Evolutionary conservation across 2,888 invertebrate genomes (phyloP).

Genomic region (Himalopsyche anomala): DNA sequence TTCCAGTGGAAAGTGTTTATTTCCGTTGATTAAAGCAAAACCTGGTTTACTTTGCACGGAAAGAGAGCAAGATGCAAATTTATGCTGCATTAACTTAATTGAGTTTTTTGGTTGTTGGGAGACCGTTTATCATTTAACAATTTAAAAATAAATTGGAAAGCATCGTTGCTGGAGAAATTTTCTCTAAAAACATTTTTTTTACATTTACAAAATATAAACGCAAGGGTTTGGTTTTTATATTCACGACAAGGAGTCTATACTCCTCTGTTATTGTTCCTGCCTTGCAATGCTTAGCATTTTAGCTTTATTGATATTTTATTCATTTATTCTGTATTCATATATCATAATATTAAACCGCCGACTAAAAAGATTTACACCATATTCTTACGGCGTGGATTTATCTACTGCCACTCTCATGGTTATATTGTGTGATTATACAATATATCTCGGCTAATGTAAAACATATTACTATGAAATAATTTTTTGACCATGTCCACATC

Average conservation of each 20-base stretch:
- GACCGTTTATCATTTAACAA: background rate
- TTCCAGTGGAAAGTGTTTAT: conserved; percentile 31
- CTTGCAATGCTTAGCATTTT: conserved; percentile 8
- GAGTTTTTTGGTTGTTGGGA: conserved; percentile 1
- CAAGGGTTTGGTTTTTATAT: background rate
- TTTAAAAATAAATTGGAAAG: conserved; percentile 5
- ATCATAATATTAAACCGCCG: conserved; percentile 14
- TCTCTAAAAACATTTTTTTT: too few relatives aligned
- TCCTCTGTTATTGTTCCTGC: conserved; percentile 13
- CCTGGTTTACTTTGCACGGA: conserved; percentile 23
- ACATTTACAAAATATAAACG: too few relatives aligned
- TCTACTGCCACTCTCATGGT: background rate
- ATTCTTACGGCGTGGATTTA: background rate
- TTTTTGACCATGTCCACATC: too few relatives aligned
- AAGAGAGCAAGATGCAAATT: conserved; percentile 20
- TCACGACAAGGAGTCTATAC: conserved; percentile 1
- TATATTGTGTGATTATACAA: background rate
- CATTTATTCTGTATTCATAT: conserved; percentile 37
- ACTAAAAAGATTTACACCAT: background rate
- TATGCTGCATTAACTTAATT: conserved; percentile 29
- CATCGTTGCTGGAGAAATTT: too few relatives aligned
- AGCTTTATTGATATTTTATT: conserved; percentile 42
- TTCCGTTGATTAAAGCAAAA: conserved; percentile 38
- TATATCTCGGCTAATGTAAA: too few relatives aligned
- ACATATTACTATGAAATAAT: too few relatives aligned